Base-by-base conservation (phyloP, 2,888 invertebrate genomes). In the Polyommatus iphigenia region DNA sequence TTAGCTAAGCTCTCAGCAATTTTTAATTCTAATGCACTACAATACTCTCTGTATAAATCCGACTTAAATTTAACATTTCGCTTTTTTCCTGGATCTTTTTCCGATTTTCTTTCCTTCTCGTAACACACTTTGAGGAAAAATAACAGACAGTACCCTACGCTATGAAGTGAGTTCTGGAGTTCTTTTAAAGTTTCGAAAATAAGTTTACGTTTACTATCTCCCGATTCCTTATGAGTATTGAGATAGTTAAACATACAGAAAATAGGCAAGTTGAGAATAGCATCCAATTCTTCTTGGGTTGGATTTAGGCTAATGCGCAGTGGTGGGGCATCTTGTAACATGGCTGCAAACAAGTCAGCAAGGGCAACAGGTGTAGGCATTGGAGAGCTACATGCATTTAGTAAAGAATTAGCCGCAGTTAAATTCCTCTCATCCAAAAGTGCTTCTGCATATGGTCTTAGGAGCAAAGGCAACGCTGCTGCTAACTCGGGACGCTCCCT, bases 161-260 rank as follows among this genome's bases (percentile, higher is more conserved):
- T 95, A 15, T 96, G 95, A 85, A 97, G 95, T 84, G 94, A 89
- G 82, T 90, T 90, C 84, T 95, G 95, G 83, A 98, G 96, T 88
- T 98, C 98, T 81, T 97, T 96, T 79, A 98, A 93, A 75, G 99
- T 94, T 82, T 96, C 96, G 82, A 98, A 93, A 82, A 98, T 93
- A 54, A 98, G 96, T 90, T 97, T 97, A 82, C 97, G 95, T 95
- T 84, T 97, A 94, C 89, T 97, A 96, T 90, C 98, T 96, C 87
- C 96, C 95, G 85, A 87, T 79, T 96, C 95, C 79, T 91, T 87
- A 79, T 95, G 95, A 79, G 91, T 96, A 85, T 96, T 96, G 78
- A 99, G 95, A 90, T 97, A 97, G 83, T 97, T 96, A 89, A 98
- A 98, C 94, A 99, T 95, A 24, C 98, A 96, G 91, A 98, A 99